Evolutionary conservation across 1,140 invertebrate genomes (phyloP).

Genomic region (Bombus breviceps): DNA sequence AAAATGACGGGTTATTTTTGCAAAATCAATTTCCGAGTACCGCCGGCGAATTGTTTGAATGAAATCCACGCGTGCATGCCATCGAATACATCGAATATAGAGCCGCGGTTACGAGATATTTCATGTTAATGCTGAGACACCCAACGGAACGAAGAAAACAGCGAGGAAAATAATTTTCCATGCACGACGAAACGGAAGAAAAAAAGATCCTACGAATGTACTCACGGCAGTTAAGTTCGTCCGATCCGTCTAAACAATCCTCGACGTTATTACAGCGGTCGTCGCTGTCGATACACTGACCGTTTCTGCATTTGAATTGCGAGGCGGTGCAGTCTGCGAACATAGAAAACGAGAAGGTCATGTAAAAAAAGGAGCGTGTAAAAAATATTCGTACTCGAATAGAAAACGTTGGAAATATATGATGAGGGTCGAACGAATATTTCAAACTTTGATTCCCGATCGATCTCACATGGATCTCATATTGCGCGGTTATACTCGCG

Average conservation of each 20-base stretch:
- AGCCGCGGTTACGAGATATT: too few species aligned
- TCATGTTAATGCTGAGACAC: too few species aligned
- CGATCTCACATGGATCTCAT: not conserved
- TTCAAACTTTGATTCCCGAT: not conserved
- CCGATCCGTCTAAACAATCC: slow-evolving; percentile 85
- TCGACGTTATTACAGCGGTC: slow-evolving; percentile 85
- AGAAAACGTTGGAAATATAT: not conserved
- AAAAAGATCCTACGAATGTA: slow-evolving; percentile 44
- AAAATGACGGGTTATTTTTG: not conserved
- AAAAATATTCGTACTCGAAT: not conserved
- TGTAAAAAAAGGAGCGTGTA: not conserved
- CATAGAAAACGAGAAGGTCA: slow-evolving; percentile 31
- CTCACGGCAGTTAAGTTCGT: slow-evolving; percentile 85
- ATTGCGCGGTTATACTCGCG: too few species aligned
- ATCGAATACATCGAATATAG: not conserved
- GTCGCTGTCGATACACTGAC: slow-evolving; percentile 86
- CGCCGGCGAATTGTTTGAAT: not conserved
- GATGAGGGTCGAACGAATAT: not conserved
- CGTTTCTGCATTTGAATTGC: slow-evolving; percentile 84
- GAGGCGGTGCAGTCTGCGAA: slow-evolving; percentile 73
- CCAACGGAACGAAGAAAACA: not conserved
- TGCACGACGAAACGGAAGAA: not conserved
- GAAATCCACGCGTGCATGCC: not conserved
- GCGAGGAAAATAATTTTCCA: not conserved
- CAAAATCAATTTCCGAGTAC: not conserved